A percentile compares a stretch with the other conserved stretches of the same genome.
phyloP scores from a whole-genome alignment of 2,888 invertebrate species.

The Microctonus aethiopoides region DNA sequence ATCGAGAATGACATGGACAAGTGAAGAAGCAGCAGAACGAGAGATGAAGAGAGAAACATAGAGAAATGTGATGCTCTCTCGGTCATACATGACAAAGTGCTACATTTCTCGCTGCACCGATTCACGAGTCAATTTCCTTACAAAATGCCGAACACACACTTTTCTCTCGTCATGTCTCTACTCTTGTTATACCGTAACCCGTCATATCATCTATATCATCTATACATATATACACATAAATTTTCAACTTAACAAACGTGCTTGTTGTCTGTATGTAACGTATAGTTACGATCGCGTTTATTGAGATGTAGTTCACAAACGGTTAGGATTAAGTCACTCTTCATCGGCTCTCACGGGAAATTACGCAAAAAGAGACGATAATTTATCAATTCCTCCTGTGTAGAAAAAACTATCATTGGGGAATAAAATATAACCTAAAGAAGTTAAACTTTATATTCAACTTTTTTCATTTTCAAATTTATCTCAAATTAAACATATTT shows the following conservation, averaged over 20 bases:
- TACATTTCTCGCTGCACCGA: conserved; percentile 13
- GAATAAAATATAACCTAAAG: conserved; percentile 6
- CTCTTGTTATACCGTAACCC: background rate
- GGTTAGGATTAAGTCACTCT: conserved; percentile 11
- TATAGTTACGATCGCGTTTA: conserved; percentile 11
- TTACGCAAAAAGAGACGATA: conserved; percentile 8
- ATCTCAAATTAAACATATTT: conserved; percentile 2
- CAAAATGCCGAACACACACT: conserved; percentile 35
- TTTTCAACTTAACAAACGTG: background rate
- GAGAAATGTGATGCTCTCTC: background rate
- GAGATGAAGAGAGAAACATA: background rate
- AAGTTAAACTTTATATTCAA: background rate
- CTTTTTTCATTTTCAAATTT: background rate
- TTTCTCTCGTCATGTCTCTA: background rate
- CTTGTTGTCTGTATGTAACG: background rate
- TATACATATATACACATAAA: background rate
- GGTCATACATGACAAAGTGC: conserved; percentile 32
- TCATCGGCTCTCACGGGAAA: conserved; percentile 25
- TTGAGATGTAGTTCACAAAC: conserved; percentile 1
- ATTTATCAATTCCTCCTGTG: conserved; percentile 31
- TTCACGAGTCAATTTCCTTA: conserved; percentile 40
- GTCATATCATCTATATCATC: background rate
- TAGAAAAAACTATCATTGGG: conserved; percentile 11
- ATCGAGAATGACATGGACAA: conserved; percentile 10
- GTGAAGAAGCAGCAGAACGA: background rate